phyloP scores from a whole-genome alignment of 1,140 invertebrate species.

The Metaphire vulgaris region DNA sequence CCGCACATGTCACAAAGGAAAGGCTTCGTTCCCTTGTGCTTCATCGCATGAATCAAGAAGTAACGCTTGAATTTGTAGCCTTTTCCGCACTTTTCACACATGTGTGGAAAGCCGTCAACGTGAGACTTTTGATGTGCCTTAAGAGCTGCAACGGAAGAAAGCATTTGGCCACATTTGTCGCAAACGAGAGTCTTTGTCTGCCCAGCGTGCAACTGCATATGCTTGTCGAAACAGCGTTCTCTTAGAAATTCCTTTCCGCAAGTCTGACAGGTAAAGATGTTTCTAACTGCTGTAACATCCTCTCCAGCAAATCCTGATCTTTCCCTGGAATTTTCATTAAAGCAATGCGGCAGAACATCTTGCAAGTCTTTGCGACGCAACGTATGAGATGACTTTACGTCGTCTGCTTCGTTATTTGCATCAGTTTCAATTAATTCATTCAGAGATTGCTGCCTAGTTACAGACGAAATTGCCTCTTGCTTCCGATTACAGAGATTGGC shows the following conservation, averaged over 20 bases:
- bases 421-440: no score
- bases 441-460: no score
- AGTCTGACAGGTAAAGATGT: not conserved
- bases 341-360: no score
- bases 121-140: not conserved
- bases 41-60: slow-evolving; percentile 33
- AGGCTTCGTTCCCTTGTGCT: slow-evolving; percentile 43
- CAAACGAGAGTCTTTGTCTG: not conserved
- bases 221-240: not conserved
- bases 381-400: no score
- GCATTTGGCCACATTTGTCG: not conserved
- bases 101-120: not conserved
- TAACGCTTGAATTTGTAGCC: slow-evolving; percentile 11
- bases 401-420: no score
- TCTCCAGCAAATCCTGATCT: no score
- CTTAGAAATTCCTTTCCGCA: slow-evolving; percentile 4
- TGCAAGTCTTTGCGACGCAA: no score
- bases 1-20: slow-evolving; percentile 44
- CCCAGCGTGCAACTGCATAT: slow-evolving; percentile 12
- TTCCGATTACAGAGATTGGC: no score
- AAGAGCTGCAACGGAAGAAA: not conserved
- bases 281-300: not conserved
- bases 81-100: slow-evolving; percentile 53
- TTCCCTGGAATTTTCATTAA: no score
- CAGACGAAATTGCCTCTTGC: no score